Conservation (phyloP, 2,113 vertebrate genomes). For the Xyrauchen texanus region DNA sequence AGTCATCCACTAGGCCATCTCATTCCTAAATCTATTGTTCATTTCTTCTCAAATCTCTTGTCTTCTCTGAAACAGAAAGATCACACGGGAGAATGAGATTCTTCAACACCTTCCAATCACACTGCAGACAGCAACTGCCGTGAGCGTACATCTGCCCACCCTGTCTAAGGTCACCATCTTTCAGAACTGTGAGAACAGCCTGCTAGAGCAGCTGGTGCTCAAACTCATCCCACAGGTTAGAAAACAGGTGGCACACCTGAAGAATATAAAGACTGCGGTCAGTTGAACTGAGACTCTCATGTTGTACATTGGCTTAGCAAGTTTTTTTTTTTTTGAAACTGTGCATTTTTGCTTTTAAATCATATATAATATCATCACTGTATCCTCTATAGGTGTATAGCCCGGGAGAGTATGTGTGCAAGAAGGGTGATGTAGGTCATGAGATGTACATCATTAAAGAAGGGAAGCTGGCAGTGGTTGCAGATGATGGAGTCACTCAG, state of each 20-base stretch:
- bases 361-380: background rate
- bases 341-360: background rate
- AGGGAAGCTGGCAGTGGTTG: conserved; percentile 87
- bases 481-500: conserved; percentile 83
- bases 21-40: background rate
- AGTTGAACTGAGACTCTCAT: background rate
- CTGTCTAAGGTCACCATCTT: conserved; percentile 90
- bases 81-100: conserved; percentile 81
- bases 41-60: background rate
- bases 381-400: conserved; percentile 77
- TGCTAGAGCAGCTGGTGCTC: conserved; percentile 88
- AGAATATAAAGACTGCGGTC: background rate
- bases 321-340: background rate
- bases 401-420: conserved; percentile 90
- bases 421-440: conserved; percentile 86
- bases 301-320: background rate
- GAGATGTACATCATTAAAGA: conserved; percentile 96
- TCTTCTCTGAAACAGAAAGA: conserved; percentile 71
- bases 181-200: conserved; percentile 83
- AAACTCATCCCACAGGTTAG: conserved; percentile 83
- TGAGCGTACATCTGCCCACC: conserved; percentile 84
- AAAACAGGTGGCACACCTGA: background rate
- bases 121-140: conserved; percentile 83
- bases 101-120: conserved; percentile 78
- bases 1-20: too few relatives aligned